These are phyloP conservation scores for Schizopygopsis pylzovi DNA, from an alignment of 2,797 vertebrate genomes.

Conservation along the genomic window DNA sequence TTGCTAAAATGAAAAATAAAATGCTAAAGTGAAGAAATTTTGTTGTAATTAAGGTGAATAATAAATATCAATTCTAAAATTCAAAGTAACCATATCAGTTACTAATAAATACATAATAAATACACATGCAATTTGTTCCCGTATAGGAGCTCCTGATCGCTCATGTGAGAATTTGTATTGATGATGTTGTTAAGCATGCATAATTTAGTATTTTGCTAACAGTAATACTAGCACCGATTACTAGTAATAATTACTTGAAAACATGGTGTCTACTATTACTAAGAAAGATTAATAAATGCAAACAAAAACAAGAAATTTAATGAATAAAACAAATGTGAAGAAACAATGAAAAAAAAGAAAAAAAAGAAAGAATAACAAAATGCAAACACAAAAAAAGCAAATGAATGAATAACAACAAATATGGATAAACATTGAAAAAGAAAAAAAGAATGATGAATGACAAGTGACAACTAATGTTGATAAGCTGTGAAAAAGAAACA, in stretches of 20 bases:
- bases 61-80: not conserved
- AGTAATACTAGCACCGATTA: too few relatives aligned
- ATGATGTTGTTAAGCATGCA: too few relatives aligned
- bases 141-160: too few relatives aligned
- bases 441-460: not conserved
- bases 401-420: not conserved
- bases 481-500: not conserved
- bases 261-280: too few relatives aligned
- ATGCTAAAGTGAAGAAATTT: too few relatives aligned
- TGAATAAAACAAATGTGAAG: not conserved
- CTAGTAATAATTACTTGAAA: not conserved
- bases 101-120: too few relatives aligned
- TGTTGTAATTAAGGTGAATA: not conserved
- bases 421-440: not conserved
- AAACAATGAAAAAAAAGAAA: not conserved
- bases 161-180: too few relatives aligned
- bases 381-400: not conserved
- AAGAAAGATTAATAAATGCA: not conserved
- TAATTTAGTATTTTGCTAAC: too few relatives aligned
- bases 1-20: too few relatives aligned
- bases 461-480: too few relatives aligned
- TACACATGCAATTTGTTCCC: too few relatives aligned
- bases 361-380: not conserved
- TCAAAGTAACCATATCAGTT: not conserved
- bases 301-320: not conserved